A percentile compares a stretch with the other conserved stretches of the same genome.
Evolutionary conservation across 2,888 invertebrate genomes (phyloP).

Genomic region (Frankliniella fusca): DNA sequence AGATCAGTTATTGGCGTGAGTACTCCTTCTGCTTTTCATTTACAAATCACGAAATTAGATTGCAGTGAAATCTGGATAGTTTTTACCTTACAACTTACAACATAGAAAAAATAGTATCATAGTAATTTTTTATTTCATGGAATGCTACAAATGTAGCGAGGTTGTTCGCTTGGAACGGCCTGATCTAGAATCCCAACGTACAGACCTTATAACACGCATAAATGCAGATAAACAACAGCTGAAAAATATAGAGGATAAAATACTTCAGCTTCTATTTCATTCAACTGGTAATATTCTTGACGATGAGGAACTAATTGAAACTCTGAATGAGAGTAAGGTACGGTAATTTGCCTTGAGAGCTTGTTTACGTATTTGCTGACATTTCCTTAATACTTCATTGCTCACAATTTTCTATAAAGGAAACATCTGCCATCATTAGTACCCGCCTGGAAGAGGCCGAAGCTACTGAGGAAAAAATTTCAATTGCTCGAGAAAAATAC

Average conservation of each 20-base stretch:
- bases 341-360: neutral
- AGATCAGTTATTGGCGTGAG: conserved; percentile 85
- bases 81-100: no score
- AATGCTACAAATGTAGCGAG: conserved; percentile 52
- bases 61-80: neutral
- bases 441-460: conserved; percentile 82
- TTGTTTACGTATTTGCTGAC: neutral
- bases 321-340: conserved; percentile 79
- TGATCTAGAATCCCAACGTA: conserved; percentile 76
- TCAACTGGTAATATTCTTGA: conserved; percentile 88
- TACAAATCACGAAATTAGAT: neutral
- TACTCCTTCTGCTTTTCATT: conserved; percentile 45
- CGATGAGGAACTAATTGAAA: conserved; percentile 87
- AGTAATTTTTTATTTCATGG: conserved; percentile 27
- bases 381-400: conserved; percentile 24
- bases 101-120: no score
- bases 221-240: conserved; percentile 80
- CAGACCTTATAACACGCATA: conserved; percentile 77
- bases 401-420: conserved; percentile 49
- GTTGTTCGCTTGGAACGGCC: conserved; percentile 89
- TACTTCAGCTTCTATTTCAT: conserved; percentile 72
- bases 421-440: conserved; percentile 85
- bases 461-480: conserved; percentile 80
- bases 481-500: conserved; percentile 80
- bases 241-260: conserved; percentile 84